These are phyloP conservation scores for Lamellibrachia columna DNA, from an alignment of 2,888 invertebrate species.

Conservation along the genomic window DNA sequence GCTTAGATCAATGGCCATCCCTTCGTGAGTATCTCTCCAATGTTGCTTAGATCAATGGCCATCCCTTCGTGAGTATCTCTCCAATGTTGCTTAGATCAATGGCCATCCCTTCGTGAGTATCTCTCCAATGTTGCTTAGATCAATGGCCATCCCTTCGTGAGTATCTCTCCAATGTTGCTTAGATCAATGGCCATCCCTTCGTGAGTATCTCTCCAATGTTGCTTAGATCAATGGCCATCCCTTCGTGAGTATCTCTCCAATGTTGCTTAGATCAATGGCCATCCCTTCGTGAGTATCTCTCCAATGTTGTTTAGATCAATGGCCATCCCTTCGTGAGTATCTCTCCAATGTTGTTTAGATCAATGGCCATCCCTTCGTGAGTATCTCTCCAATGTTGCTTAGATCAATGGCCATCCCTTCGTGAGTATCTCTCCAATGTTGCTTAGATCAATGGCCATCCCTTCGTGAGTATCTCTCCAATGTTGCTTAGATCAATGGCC, in stretches of 20 bases:
- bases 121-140: no score
- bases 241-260: not conserved
- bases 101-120: slow-evolving; percentile 13
- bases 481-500: slow-evolving; percentile 1
- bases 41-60: slow-evolving; percentile 1
- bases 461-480: not conserved
- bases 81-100: no score
- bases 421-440: not conserved
- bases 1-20: slow-evolving; percentile 17
- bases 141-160: slow-evolving; percentile 19
- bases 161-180: no score
- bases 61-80: not conserved
- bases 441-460: slow-evolving; percentile 17
- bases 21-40: not conserved
- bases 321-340: slow-evolving; percentile 13
- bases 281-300: not conserved
- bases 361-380: slow-evolving; percentile 19
- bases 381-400: no score
- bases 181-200: slow-evolving; percentile 13
- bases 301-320: not conserved
- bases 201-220: not conserved
- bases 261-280: slow-evolving; percentile 1
- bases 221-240: slow-evolving; percentile 17
- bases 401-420: slow-evolving; percentile 13
- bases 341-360: no score